Percentiles rank a stretch among this genome's conserved stretches.
Conservation (phyloP, 2,797 vertebrate species). For the Leuciscus waleckii region DNA sequence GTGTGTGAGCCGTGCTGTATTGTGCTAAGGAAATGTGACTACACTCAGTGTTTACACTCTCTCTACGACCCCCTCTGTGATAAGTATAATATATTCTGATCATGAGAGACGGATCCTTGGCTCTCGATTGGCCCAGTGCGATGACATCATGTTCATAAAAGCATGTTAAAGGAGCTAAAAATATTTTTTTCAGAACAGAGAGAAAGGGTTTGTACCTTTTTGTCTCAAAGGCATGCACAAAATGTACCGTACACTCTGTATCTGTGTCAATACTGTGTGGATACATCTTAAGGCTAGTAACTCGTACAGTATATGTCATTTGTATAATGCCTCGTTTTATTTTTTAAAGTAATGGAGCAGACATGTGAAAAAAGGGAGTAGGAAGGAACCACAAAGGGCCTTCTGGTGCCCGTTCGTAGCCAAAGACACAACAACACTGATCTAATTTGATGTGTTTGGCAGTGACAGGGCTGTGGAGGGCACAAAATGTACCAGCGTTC, state of each 20-base stretch:
- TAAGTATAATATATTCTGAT: conserved; percentile 2
- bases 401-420: conserved; percentile 18
- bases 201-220: conserved; percentile 1
- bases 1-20: conserved; percentile 1
- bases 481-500: conserved; percentile 36
- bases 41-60: neutral
- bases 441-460: conserved; percentile 46
- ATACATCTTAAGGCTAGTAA: neutral
- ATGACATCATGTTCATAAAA: conserved; percentile 30
- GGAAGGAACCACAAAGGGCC: conserved; percentile 25
- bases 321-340: conserved; percentile 29
- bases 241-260: neutral
- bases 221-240: neutral
- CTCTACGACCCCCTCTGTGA: conserved; percentile 14
- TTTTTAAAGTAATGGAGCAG: conserved; percentile 6
- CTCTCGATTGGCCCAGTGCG: neutral
- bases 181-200: neutral
- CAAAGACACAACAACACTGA: conserved; percentile 38
- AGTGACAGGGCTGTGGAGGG: conserved; percentile 4
- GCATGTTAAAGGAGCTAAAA: neutral
- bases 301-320: neutral
- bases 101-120: neutral
- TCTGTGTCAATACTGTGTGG: neutral
- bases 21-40: conserved; percentile 15
- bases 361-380: conserved; percentile 6